These are phyloP conservation scores for Neofelis nebulosa DNA, from an alignment of 2,113 vertebrate genomes.

Conservation along the genomic window DNA sequence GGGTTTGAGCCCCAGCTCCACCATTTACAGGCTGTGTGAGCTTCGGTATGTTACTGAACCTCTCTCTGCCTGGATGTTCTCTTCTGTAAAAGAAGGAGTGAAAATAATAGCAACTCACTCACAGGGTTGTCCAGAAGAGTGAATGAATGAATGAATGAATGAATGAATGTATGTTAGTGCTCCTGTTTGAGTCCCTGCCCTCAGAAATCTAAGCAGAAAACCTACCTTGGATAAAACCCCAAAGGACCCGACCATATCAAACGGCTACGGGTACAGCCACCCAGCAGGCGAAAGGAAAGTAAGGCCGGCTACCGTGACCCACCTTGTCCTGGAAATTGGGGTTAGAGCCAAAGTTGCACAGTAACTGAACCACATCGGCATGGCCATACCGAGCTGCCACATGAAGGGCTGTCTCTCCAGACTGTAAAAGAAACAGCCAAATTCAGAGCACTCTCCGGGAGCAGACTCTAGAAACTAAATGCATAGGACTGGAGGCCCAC, in stretches of 20 bases:
- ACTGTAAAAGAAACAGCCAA: constrained; percentile 85
- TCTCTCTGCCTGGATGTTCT: not conserved
- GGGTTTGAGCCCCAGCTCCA: not conserved
- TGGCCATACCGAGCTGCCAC: constrained; percentile 97
- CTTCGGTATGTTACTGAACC: not conserved
- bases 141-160: not conserved
- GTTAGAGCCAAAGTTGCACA: constrained; percentile 93
- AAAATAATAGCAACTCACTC: not conserved
- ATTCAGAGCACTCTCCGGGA: not conserved
- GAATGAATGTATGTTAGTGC: not conserved
- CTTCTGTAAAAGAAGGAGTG: not conserved
- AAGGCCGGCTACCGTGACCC: not conserved
- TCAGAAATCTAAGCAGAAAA: not conserved
- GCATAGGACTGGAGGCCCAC: not conserved
- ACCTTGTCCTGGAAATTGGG: constrained; percentile 95
- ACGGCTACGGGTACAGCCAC: accelerated
- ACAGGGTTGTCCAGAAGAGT: not conserved
- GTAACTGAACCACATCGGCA: constrained; percentile 95
- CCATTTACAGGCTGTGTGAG: not conserved
- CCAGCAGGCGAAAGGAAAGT: not conserved
- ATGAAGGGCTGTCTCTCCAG: constrained; percentile 96
- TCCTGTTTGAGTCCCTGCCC: not conserved
- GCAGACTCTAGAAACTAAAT: not conserved
- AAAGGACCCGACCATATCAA: accelerated
- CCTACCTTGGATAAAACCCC: not conserved